phyloP scores from a whole-genome alignment of 23 tunicate species.

The Halocynthia aurantium region DNA sequence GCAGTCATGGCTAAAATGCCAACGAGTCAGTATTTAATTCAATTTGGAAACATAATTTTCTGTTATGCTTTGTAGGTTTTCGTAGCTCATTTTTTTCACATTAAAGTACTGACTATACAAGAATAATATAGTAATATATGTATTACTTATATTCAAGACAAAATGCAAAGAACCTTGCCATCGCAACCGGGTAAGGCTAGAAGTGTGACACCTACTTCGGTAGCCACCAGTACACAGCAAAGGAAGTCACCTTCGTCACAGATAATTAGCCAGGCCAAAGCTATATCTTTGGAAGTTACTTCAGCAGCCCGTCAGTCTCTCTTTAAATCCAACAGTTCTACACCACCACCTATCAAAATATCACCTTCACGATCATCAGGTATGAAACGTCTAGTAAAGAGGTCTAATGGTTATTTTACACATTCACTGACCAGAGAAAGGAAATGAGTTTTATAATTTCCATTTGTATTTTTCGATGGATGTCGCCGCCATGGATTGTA shows the following conservation, averaged over 20 bases:
- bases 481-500: no score
- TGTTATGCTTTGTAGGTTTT: neutral
- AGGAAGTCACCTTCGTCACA: slow-evolving; percentile 20
- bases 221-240: neutral
- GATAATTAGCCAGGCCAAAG: neutral
- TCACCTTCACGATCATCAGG: neutral
- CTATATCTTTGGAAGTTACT: neutral
- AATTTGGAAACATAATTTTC: neutral
- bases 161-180: no score
- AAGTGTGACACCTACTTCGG: slow-evolving; percentile 21
- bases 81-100: neutral
- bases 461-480: no score
- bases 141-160: no score
- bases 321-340: neutral
- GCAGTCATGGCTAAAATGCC: slow-evolving; percentile 5
- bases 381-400: no score
- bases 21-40: neutral
- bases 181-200: slow-evolving; percentile 2
- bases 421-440: no score
- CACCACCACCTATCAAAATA: slow-evolving; percentile 3
- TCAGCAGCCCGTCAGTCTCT: neutral
- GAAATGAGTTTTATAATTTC: no score
- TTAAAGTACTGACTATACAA: neutral
- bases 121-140: neutral
- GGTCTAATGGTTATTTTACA: no score